phyloP scores from a whole-genome alignment of 2,888 invertebrate genomes.

The Seira musarum region DNA sequence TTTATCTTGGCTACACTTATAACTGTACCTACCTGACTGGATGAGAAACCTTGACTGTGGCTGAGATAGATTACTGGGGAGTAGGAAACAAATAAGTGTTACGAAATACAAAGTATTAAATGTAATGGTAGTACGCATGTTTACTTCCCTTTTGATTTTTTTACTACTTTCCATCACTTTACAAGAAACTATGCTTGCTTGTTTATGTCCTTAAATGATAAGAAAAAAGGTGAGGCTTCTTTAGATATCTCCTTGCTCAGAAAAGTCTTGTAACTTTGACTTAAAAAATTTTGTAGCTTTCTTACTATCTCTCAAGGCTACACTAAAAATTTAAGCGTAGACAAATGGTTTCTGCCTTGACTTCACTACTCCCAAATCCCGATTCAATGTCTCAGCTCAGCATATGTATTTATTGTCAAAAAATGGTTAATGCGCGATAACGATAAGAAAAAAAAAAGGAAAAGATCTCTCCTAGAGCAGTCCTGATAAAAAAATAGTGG shows the following conservation, averaged over 20 bases:
- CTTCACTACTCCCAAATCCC: conserved; percentile 37
- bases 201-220: not conserved
- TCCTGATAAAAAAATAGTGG: conserved; percentile 30
- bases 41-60: not conserved
- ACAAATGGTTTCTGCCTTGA: conserved; percentile 41
- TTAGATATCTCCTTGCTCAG: too few species aligned
- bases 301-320: conserved; percentile 8
- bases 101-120: conserved; percentile 21
- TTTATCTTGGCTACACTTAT: conserved; percentile 57
- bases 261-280: conserved; percentile 8
- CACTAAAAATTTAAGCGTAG: conserved; percentile 19
- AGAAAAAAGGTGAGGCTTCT: conserved; percentile 30
- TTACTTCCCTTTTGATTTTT: not conserved
- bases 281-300: conserved; percentile 11
- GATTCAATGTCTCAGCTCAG: not conserved
- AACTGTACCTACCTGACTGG: conserved; percentile 54
- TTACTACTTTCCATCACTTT: not conserved
- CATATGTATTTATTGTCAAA: not conserved
- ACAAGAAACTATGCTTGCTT: not conserved
- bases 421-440: conserved; percentile 4
- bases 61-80: conserved; percentile 16
- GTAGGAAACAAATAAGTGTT: conserved; percentile 21
- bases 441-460: conserved; percentile 23
- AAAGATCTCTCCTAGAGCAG: conserved; percentile 33
- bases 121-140: not conserved